Conservation (phyloP, 2,888 invertebrate genomes). For the Rhodophaea formosa region DNA sequence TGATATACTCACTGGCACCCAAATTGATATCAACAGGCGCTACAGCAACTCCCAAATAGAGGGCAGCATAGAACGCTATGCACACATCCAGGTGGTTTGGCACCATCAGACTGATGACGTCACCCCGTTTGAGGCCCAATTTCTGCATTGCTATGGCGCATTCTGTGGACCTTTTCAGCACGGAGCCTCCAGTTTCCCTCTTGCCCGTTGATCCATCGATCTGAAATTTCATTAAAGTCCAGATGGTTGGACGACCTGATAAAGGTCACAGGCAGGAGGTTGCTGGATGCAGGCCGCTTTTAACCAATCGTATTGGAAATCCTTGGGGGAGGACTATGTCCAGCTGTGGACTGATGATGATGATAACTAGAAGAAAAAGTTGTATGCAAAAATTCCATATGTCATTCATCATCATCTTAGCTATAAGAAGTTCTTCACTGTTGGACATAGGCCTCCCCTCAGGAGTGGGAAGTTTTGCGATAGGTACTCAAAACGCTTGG, state of each 20-base stretch:
- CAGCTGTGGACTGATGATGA: no score
- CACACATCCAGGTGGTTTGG: slow-evolving; percentile 52
- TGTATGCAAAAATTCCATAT: background rate
- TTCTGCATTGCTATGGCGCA: slow-evolving; percentile 37
- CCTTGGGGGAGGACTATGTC: no score
- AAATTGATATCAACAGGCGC: slow-evolving; percentile 2
- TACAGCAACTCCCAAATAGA: slow-evolving; percentile 33
- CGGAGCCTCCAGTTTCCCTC: slow-evolving; percentile 43
- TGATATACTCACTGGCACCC: slow-evolving; percentile 11
- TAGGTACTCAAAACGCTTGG: no score
- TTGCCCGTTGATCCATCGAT: slow-evolving; percentile 23
- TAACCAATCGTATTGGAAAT: no score
- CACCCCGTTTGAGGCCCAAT: slow-evolving; percentile 46
- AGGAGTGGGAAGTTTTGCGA: no score
- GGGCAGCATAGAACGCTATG: slow-evolving; percentile 53
- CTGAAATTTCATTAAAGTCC: slow-evolving; percentile 13
- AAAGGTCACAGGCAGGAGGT: no score
- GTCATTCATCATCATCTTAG: no score
- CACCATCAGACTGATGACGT: slow-evolving; percentile 47
- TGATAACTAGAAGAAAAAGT: background rate
- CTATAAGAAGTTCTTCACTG: no score
- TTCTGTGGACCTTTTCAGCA: slow-evolving; percentile 46
- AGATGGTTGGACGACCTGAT: no score
- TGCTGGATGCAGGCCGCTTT: no score
- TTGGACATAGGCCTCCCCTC: no score